Evolutionary conservation across 2,797 vertebrate species (phyloP).

Genomic region (Sardinella longiceps): DNA sequence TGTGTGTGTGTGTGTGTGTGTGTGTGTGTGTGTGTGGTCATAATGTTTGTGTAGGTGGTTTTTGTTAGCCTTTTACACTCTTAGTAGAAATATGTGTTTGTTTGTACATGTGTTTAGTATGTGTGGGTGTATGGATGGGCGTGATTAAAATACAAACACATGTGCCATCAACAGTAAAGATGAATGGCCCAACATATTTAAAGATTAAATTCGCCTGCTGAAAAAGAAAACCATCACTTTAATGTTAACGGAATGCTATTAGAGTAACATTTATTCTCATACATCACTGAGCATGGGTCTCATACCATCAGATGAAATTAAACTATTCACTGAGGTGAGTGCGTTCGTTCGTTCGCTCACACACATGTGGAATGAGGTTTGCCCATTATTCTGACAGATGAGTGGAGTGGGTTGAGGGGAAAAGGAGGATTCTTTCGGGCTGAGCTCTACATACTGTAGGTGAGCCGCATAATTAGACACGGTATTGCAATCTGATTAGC

Average conservation of each 20-base stretch:
- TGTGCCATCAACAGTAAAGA: neutral
- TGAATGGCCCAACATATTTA: neutral
- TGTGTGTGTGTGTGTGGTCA: neutral
- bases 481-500: conserved; percentile 50
- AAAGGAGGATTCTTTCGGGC: neutral
- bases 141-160: neutral
- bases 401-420: neutral
- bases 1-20: neutral
- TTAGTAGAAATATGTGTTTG: neutral
- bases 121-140: neutral
- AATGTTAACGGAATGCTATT: neutral
- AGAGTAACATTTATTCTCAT: neutral
- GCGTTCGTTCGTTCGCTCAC: neutral
- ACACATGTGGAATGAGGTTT: neutral
- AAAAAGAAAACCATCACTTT: neutral
- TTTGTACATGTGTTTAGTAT: neutral
- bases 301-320: conserved; percentile 9
- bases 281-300: neutral
- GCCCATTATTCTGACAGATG: neutral
- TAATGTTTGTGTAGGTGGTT: neutral
- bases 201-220: neutral
- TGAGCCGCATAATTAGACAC: conserved; percentile 52
- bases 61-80: neutral
- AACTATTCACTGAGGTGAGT: neutral
- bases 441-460: conserved; percentile 25